Conservation (phyloP, 2,797 vertebrate genomes). For the Pogoniulus pusillus region DNA sequence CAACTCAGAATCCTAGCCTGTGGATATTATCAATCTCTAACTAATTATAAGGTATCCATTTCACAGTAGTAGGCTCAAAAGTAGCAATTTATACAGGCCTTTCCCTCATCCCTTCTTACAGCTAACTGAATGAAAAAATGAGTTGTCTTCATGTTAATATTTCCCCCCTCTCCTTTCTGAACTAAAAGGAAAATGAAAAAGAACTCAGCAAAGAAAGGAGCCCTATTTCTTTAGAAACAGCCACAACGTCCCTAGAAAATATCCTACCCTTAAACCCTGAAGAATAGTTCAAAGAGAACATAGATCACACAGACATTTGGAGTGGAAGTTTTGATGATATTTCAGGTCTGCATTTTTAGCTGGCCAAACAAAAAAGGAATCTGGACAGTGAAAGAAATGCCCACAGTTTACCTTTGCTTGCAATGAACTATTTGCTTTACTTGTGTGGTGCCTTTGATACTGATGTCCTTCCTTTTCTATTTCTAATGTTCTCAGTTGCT, state of each 20-base stretch:
- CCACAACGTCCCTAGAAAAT: background rate
- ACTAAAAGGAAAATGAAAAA: constrained; percentile 2
- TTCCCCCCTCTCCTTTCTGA: background rate
- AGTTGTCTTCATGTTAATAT: background rate
- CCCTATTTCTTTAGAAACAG: background rate
- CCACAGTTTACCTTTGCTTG: background rate
- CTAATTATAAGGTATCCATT: background rate
- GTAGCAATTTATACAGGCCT: background rate
- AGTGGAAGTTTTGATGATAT: constrained; percentile 12
- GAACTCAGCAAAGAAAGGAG: background rate
- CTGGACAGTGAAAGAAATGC: background rate
- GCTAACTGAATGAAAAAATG: background rate
- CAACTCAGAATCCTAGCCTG: background rate
- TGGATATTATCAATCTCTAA: background rate
- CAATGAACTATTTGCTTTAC: background rate
- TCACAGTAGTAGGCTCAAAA: background rate
- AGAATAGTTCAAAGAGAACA: constrained; percentile 3
- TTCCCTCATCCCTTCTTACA: background rate
- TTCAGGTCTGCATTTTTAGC: constrained; percentile 13
- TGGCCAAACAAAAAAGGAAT: background rate
- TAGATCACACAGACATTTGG: background rate
- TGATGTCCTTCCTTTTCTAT: background rate
- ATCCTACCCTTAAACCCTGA: background rate
- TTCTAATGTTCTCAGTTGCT: background rate
- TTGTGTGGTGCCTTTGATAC: background rate